A percentile compares a stretch with the other conserved stretches of the same genome.
Evolutionary conservation across 2,888 invertebrate genomes (phyloP).

Genomic region (Dichetophora obliterata): DNA sequence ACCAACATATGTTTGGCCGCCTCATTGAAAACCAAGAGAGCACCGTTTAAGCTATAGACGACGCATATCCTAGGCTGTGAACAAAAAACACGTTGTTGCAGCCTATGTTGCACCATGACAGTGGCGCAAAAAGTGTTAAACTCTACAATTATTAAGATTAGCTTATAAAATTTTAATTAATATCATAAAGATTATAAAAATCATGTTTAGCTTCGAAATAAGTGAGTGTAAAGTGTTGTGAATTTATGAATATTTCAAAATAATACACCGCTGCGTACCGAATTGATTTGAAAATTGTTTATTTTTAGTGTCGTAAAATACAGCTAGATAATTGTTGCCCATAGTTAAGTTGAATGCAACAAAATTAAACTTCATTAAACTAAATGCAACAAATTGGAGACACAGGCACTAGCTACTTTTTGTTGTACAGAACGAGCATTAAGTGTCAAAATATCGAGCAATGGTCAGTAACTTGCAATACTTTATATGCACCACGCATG

Average conservation of each 20-base stretch:
- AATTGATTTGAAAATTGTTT: too few species aligned
- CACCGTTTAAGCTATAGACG: constrained; percentile 39
- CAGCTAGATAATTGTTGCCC: too few species aligned
- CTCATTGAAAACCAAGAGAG: constrained; percentile 36
- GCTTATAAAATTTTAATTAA: not conserved
- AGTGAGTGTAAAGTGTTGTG: too few species aligned
- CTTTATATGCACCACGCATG: not conserved
- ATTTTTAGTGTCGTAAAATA: too few species aligned
- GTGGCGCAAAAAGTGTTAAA: not conserved
- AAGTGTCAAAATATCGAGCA: constrained; percentile 36
- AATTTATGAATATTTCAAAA: too few species aligned
- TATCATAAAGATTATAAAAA: not conserved
- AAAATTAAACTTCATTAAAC: constrained; percentile 3
- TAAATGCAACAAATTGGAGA: constrained; percentile 29
- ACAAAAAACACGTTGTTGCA: not conserved
- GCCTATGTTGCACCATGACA: not conserved
- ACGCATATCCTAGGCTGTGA: too few species aligned
- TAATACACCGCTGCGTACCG: too few species aligned
- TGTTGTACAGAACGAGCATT: constrained; percentile 11
- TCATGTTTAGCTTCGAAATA: too few species aligned
- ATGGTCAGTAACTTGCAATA: constrained; percentile 4
- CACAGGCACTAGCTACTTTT: not conserved
- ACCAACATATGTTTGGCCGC: constrained; percentile 42
- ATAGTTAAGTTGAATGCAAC: not conserved
- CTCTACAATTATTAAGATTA: too few species aligned